Evolutionary conservation across 2,113 vertebrate species (phyloP).

Genomic region (Pangasianodon gigas): DNA sequence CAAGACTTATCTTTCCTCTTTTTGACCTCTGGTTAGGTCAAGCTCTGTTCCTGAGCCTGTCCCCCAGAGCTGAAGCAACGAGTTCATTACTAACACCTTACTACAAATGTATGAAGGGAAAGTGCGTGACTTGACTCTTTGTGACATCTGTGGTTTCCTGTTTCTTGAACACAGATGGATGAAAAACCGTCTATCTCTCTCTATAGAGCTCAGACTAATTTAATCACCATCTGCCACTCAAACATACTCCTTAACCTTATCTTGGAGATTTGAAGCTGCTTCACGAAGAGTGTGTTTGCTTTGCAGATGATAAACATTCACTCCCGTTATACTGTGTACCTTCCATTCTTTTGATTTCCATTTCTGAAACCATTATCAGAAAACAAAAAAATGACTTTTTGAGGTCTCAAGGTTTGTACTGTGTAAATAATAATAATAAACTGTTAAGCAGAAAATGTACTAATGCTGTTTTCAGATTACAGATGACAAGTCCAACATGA

Average conservation of each 20-base stretch:
- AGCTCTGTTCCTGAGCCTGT: slow-evolving; percentile 51
- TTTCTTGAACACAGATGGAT: slow-evolving; percentile 56
- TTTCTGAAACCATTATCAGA: slow-evolving; percentile 9
- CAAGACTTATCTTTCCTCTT: slow-evolving; percentile 39
- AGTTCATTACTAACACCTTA: slow-evolving; percentile 16
- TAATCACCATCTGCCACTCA: slow-evolving; percentile 36
- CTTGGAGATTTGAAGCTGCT: background rate
- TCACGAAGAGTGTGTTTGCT: background rate
- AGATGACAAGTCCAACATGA: background rate
- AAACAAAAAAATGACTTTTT: background rate
- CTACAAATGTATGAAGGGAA: slow-evolving; percentile 33
- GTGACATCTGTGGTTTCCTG: slow-evolving; percentile 61
- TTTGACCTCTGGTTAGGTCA: slow-evolving; percentile 37
- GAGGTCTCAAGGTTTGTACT: background rate
- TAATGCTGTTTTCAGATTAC: background rate
- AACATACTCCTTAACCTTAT: background rate
- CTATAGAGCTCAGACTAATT: slow-evolving; percentile 58
- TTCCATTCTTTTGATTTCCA: background rate
- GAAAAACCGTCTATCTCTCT: slow-evolving; percentile 38
- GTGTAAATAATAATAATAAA: background rate
- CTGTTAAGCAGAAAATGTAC: background rate
- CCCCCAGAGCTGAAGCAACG: background rate
- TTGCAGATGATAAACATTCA: slow-evolving; percentile 1
- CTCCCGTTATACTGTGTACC: background rate
- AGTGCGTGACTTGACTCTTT: slow-evolving; percentile 61